Conservation (phyloP, 2,888 invertebrate species). For the Blastobasis adustella region DNA sequence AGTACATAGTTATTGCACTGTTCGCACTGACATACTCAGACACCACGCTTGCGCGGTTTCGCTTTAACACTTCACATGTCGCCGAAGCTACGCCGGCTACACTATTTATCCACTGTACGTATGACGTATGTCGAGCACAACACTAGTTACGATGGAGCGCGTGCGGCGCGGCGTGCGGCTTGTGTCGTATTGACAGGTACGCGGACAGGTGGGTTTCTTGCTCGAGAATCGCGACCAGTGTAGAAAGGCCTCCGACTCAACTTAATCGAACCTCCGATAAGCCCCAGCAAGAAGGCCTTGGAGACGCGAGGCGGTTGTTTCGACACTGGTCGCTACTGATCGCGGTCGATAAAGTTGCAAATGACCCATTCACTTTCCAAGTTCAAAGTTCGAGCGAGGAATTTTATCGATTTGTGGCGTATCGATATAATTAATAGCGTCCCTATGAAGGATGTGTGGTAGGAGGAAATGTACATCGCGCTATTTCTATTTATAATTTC, state of each 20-base stretch:
- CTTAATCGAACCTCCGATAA: not conserved
- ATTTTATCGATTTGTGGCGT: slow-evolving; percentile 1
- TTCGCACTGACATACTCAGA: slow-evolving; percentile 24
- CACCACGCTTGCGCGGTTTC: slow-evolving; percentile 17
- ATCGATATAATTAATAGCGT: slow-evolving; percentile 3
- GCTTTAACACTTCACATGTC: slow-evolving; percentile 34
- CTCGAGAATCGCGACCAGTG: slow-evolving; percentile 20
- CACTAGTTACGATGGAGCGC: slow-evolving; percentile 15
- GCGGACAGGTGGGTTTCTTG: slow-evolving; percentile 15
- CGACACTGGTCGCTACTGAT: slow-evolving; percentile 3
- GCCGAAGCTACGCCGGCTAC: slow-evolving; percentile 15
- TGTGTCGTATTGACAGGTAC: slow-evolving; percentile 34
- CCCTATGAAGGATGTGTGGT: no score
- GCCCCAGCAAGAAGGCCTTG: no score
- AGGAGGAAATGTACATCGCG: no score
- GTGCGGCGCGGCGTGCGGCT: slow-evolving; percentile 21
- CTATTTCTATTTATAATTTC: no score
- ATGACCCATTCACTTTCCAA: slow-evolving; percentile 25
- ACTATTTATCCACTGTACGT: slow-evolving; percentile 27
- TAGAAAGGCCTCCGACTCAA: slow-evolving; percentile 20
- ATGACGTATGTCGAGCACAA: slow-evolving; percentile 19
- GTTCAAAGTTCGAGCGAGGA: slow-evolving; percentile 24
- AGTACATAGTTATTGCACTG: slow-evolving; percentile 34
- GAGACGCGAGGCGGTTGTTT: slow-evolving; percentile 5
- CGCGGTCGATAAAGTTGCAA: slow-evolving; percentile 14